Conservation (phyloP, 2,113 vertebrate genomes). For the Madoqua kirkii region DNA sequence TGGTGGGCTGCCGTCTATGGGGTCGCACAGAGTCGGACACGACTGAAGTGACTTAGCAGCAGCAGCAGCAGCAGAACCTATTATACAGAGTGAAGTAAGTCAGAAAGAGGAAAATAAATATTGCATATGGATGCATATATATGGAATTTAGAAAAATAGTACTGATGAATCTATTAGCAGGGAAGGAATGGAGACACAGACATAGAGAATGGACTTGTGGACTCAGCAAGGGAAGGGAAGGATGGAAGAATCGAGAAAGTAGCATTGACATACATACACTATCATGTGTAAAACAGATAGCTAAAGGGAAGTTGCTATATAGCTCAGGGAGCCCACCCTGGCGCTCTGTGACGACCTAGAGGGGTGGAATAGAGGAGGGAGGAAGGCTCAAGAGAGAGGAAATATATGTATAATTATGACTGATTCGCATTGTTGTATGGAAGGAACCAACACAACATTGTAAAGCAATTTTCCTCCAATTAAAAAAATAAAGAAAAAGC, state of each 20-base stretch:
- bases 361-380: background rate
- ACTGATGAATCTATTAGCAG: background rate
- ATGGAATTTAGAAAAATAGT: background rate
- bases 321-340: background rate
- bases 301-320: background rate
- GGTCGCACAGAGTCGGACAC: no score
- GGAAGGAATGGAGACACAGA: background rate
- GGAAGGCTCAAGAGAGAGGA: background rate
- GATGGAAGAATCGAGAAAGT: background rate
- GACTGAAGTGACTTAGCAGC: no score
- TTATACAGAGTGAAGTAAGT: background rate
- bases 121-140: background rate
- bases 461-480: background rate
- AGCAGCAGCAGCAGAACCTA: background rate
- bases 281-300: background rate
- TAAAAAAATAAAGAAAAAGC: background rate
- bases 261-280: background rate
- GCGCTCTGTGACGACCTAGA: background rate
- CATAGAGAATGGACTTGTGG: background rate
- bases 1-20: no score
- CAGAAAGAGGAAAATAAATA: background rate
- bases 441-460: background rate
- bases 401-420: background rate
- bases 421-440: background rate
- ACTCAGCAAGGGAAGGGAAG: background rate